phyloP scores from a whole-genome alignment of 2,797 vertebrate species.

The Buphagus erythrorhynchus region DNA sequence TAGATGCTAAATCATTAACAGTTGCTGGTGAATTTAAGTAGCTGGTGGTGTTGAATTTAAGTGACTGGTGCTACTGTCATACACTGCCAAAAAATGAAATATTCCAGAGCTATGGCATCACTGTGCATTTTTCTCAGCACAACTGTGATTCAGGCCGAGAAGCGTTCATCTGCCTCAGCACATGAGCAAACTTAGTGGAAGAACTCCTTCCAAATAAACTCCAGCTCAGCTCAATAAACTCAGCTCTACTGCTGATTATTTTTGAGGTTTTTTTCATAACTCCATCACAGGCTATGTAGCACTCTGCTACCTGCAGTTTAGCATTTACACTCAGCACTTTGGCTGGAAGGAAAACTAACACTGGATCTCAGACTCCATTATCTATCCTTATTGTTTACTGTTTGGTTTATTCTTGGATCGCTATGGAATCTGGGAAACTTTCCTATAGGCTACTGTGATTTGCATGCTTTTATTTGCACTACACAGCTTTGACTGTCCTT shows the following conservation, averaged over 20 bases:
- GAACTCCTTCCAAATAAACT: not conserved
- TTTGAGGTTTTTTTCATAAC: not conserved
- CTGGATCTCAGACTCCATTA: not conserved
- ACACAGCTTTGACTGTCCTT: not conserved
- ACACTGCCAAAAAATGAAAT: not conserved
- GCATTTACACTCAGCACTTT: not conserved
- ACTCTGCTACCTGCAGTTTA: not conserved
- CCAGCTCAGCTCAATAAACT: too few relatives aligned
- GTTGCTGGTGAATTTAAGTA: conserved; percentile 33
- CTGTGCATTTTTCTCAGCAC: not conserved
- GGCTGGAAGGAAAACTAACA: not conserved
- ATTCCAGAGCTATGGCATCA: not conserved
- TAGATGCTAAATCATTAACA: conserved; percentile 11
- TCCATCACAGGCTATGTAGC: not conserved
- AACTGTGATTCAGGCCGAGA: not conserved
- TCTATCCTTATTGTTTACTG: not conserved
- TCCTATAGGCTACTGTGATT: not conserved
- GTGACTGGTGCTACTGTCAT: not conserved
- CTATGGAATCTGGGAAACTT: not conserved
- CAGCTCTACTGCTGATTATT: not conserved
- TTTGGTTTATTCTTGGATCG: not conserved
- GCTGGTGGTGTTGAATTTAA: conserved; percentile 25
- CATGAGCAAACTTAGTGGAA: not conserved
- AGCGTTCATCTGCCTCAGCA: not conserved
- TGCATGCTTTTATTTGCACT: not conserved